Percentiles rank a stretch among this genome's conserved stretches.
phyloP scores from a whole-genome alignment of 35 echinoderm and acorn worm species.

The Patiria miniata region DNA sequence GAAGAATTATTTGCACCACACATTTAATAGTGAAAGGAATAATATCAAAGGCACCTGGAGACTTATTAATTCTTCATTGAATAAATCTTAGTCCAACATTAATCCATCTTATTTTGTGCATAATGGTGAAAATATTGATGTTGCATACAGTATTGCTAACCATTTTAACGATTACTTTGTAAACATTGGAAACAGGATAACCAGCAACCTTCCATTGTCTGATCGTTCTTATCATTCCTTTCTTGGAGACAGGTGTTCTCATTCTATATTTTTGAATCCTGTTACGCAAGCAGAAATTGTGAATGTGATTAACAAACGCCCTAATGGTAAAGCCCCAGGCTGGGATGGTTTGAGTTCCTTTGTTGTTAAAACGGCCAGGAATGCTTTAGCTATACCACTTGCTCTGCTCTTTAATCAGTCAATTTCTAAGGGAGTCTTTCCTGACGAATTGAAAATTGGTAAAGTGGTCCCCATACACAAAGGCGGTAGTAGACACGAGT shows the following conservation, averaged over 20 bases:
- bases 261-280: background rate
- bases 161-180: background rate
- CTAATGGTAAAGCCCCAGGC: slow-evolving; percentile 17
- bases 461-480: no score
- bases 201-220: slow-evolving; percentile 4
- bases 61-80: background rate
- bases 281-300: background rate
- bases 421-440: no score
- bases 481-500: no score
- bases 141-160: background rate
- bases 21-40: background rate
- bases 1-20: background rate
- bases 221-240: slow-evolving; percentile 12
- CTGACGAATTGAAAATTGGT: no score
- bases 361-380: slow-evolving; percentile 6
- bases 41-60: slow-evolving; percentile 16
- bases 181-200: background rate
- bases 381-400: slow-evolving; percentile 8
- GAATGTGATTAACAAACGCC: background rate
- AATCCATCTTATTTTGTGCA: background rate
- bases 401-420: slow-evolving; percentile 8
- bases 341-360: background rate
- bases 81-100: background rate
- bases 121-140: slow-evolving; percentile 10
- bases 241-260: background rate